A percentile compares a stretch with the other conserved stretches of the same genome.
Evolutionary conservation across 2,113 vertebrate species (phyloP).

Genomic region (Ranitomeya imitator): DNA sequence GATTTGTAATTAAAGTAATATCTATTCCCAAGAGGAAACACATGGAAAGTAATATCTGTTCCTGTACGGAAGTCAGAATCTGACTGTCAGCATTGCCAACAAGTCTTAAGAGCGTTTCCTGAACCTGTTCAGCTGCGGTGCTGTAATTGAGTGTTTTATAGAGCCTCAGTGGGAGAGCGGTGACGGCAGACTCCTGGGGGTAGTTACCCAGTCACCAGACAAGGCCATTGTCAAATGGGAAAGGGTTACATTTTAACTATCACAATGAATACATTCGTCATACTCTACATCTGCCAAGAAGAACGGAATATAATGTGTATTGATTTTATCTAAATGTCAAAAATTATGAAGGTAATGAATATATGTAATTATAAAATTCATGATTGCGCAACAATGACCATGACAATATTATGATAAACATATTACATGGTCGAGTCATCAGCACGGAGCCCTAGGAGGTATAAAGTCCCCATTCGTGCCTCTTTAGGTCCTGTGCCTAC

Average conservation of each 20-base stretch:
- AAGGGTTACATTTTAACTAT: constrained; percentile 28
- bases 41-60: constrained; percentile 50
- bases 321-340: not conserved
- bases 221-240: constrained; percentile 12
- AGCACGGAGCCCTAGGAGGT: too few species aligned
- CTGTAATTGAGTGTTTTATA: not conserved
- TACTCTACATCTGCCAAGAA: not conserved
- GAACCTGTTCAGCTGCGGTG: constrained; percentile 25
- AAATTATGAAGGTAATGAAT: not conserved
- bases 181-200: constrained; percentile 16
- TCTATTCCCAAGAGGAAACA: constrained; percentile 17
- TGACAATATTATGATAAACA: not conserved
- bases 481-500: too few species aligned
- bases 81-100: constrained; percentile 25
- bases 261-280: constrained; percentile 3
- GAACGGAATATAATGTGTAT: not conserved
- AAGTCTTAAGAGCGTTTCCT: constrained; percentile 22
- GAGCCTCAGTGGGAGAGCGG: constrained; percentile 1
- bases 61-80: constrained; percentile 29
- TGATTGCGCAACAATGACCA: not conserved
- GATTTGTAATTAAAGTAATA: constrained; percentile 42
- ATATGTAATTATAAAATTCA: not conserved
- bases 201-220: constrained; percentile 48
- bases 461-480: too few species aligned
- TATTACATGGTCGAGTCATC: too few species aligned